A percentile compares a stretch with the other conserved stretches of the same genome.
Evolutionary conservation across 2,113 vertebrate species (phyloP).

Genomic region (Corydoras maculifer): DNA sequence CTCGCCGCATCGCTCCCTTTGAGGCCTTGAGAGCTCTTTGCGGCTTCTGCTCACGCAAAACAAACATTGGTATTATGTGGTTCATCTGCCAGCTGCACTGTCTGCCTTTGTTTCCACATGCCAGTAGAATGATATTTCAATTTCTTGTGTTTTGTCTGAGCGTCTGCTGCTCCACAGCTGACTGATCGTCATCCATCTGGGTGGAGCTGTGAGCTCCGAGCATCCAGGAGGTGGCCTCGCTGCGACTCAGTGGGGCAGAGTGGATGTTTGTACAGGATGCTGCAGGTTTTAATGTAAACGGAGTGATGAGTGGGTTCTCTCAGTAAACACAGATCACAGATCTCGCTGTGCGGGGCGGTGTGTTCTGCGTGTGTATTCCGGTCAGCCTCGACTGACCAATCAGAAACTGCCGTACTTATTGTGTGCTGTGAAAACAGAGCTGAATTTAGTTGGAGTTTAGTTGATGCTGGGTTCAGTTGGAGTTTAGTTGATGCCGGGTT

Average conservation of each 20-base stretch:
- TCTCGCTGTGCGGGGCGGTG: neutral
- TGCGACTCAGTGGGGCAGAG: conserved; percentile 1
- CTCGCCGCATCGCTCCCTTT: conserved; percentile 6
- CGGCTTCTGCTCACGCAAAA: neutral
- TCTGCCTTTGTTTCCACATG: conserved; percentile 18
- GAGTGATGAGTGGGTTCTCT: neutral
- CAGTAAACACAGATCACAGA: conserved; percentile 19
- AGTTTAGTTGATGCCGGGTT: too few species aligned
- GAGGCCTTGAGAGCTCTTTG: conserved; percentile 1
- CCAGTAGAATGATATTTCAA: conserved; percentile 22
- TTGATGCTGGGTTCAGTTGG: too few species aligned
- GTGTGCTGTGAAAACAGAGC: too few species aligned
- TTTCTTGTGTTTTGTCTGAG: conserved; percentile 28
- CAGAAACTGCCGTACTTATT: neutral
- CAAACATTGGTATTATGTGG: conserved; percentile 3
- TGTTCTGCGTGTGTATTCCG: conserved; percentile 7
- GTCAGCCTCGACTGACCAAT: conserved; percentile 12
- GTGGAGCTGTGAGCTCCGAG: neutral
- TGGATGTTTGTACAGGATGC: conserved; percentile 34
- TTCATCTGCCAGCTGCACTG: conserved; percentile 23
- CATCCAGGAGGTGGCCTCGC: conserved; percentile 2
- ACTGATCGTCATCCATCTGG: conserved; percentile 9
- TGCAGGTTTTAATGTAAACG: conserved; percentile 30
- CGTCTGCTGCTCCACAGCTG: neutral
- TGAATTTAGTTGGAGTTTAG: too few species aligned